Conservation (phyloP, 2,888 invertebrate species). For the Gasteruption jaculator region DNA sequence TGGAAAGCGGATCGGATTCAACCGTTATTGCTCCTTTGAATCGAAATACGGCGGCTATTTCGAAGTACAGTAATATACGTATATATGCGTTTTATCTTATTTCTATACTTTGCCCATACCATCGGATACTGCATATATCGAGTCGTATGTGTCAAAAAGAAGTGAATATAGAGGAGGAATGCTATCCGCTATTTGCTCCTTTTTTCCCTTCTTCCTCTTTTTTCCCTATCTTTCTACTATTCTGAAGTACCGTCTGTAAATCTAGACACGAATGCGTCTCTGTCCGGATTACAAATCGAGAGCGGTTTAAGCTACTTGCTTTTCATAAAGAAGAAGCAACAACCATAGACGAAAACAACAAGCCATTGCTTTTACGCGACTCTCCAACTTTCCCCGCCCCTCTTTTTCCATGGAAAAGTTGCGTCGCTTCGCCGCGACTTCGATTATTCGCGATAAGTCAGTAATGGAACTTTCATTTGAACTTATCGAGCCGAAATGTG, state of each 20-base stretch:
- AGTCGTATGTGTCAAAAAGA: too few relatives aligned
- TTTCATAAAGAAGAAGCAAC: slow-evolving; percentile 34
- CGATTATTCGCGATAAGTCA: too few relatives aligned
- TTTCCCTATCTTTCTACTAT: not conserved
- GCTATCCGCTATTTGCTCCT: slow-evolving; percentile 15
- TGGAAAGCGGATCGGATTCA: slow-evolving; percentile 30
- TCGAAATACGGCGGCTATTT: slow-evolving; percentile 27
- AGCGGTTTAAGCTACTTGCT: slow-evolving; percentile 38
- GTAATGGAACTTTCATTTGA: too few relatives aligned
- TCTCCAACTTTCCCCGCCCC: not conserved
- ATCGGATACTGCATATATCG: too few relatives aligned
- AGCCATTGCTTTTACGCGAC: not conserved
- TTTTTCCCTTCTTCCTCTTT: not conserved
- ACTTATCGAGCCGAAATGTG: too few relatives aligned
- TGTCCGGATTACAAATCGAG: slow-evolving; percentile 42
- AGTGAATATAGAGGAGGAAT: too few relatives aligned
- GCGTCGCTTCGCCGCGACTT: too few relatives aligned
- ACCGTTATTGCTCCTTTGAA: slow-evolving; percentile 34
- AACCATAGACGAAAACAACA: too few relatives aligned
- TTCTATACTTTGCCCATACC: too few relatives aligned
- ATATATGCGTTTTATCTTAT: too few relatives aligned
- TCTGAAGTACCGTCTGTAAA: slow-evolving; percentile 25
- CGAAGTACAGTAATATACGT: too few relatives aligned
- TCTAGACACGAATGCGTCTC: slow-evolving; percentile 35
- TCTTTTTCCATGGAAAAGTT: too few relatives aligned